Evolutionary conservation across 2,113 vertebrate species (phyloP).

Genomic region (Ovibos moschatus): DNA sequence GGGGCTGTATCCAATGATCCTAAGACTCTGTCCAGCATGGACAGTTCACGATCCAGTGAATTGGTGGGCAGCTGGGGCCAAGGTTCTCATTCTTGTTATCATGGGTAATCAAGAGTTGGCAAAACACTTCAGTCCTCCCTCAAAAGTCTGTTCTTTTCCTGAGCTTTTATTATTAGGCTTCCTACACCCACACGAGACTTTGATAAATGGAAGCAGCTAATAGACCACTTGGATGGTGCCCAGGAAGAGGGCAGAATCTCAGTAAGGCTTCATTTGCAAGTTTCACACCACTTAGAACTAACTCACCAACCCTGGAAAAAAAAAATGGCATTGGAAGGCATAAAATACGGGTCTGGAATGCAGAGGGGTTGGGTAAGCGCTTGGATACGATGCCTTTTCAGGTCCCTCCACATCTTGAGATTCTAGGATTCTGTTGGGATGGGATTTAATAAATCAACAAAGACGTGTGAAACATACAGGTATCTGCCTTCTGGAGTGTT

Average conservation of each 20-base stretch:
- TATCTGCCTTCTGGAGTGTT: neutral
- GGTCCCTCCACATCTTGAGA: neutral
- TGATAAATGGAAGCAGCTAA: neutral
- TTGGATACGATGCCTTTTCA: neutral
- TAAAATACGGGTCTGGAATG: rapidly evolving
- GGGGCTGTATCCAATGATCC: neutral
- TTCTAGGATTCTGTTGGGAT: neutral
- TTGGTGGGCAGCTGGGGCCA: neutral
- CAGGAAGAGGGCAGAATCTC: neutral
- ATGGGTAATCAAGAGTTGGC: neutral
- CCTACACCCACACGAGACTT: rapidly evolving
- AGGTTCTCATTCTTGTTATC: neutral
- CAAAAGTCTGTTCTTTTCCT: neutral
- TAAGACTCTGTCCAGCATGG: neutral
- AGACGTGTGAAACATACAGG: rapidly evolving
- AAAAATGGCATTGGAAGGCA: neutral
- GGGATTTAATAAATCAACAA: neutral
- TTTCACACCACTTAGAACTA: neutral
- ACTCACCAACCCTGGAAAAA: neutral
- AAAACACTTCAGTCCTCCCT: neutral
- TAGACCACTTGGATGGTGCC: neutral
- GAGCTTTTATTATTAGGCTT: neutral
- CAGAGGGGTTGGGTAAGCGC: rapidly evolving
- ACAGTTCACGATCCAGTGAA: neutral
- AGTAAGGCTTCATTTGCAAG: neutral